Percentiles rank a stretch among this genome's conserved stretches.
phyloP scores from a whole-genome alignment of 2,113 vertebrate genomes.

The Ceyx melanurus region DNA sequence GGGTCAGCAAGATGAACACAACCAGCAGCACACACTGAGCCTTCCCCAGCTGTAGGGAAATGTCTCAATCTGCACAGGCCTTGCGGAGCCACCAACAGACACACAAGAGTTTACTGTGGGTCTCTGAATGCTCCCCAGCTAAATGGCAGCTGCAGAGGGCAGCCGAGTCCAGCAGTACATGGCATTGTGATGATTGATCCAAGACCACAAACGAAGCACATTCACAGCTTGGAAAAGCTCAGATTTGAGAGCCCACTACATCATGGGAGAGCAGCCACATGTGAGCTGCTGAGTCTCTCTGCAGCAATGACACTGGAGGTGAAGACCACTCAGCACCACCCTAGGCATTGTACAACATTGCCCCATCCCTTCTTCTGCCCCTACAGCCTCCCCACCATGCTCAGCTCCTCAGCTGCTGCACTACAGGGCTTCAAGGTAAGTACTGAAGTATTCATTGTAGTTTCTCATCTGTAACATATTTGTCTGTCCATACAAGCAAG shows the following conservation, averaged over 20 bases:
- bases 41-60: background rate
- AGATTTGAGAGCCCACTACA: background rate
- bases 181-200: background rate
- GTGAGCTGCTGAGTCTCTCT: background rate
- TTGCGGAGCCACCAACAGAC: fast-evolving
- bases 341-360: background rate
- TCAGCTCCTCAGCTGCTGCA: background rate
- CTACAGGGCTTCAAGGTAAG: background rate
- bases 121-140: background rate
- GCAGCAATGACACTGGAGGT: background rate
- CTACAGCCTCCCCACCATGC: background rate
- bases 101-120: fast-evolving
- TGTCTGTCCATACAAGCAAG: background rate
- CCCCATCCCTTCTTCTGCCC: background rate
- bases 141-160: background rate
- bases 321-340: background rate
- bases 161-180: background rate
- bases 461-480: background rate
- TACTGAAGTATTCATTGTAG: background rate
- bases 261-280: background rate
- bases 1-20: background rate
- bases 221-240: background rate
- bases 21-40: background rate
- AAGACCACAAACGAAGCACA: background rate
- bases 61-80: background rate